Base-by-base conservation (phyloP, 2,888 invertebrate species). In the Argyresthia goedartella region DNA sequence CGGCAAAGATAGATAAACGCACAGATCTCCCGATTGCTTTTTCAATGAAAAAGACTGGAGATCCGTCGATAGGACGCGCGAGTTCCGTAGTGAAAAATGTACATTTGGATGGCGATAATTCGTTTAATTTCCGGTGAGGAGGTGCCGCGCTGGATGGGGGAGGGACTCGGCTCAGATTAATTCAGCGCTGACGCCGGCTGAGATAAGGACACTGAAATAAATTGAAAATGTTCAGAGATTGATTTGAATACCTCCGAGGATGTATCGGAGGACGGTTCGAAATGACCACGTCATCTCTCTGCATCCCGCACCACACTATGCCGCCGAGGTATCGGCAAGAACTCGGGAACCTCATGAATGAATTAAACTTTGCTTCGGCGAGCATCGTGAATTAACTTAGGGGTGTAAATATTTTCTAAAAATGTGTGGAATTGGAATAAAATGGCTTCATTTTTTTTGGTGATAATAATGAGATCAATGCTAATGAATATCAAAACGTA, bases 41-140 rank as follows among this genome's bases (percentile, higher is more conserved):
- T 51, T 66, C 74, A 73, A 79, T 81, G 82, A 78, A 82, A 84
- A 77, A 81, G 77, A 80, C 78, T 76, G 66, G 66, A 81, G 82
- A 81, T 84, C 73, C 79, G 74, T 84, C 75, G 82, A 84, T 84
- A 76, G 79, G 73, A 79, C 72, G 76, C 81, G 80, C 77, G 74
- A 79, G 69, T 76, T 66, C 76, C 80, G 75, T 78, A 84, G 85
- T 86, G 86, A 86, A 86, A 86, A 86, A 86, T 86, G 85, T 84
- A 85, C 86, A 81, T 86, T 86, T 82, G 84, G 86, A 86, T 81
- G 81, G 85, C 84, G 85, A 86, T 87, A 87, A 87, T 87, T 87
- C 87, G 85, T 85, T 87, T 87, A 87, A 87, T 87, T 87, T 87
- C 87, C 87, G 87, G 85, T 78, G 79, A 76, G 81, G 73, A 73